Base-by-base conservation (phyloP, 2,113 vertebrate species). In the Podarcis cretensis region DNA sequence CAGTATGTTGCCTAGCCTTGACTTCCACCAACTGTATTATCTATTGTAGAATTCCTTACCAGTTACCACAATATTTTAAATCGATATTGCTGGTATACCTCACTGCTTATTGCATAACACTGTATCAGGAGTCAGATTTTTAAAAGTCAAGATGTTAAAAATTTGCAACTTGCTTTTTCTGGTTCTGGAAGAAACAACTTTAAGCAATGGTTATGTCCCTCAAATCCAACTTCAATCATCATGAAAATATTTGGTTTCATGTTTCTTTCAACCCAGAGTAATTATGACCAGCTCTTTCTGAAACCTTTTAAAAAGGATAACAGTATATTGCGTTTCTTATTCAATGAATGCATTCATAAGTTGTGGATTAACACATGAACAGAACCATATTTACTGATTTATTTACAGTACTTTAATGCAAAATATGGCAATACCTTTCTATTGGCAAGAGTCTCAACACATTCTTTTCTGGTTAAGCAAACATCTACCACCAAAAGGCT, bases 401-500 rank as follows among this genome's bases (percentile, higher is more conserved):
- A 95, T 94, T 93, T 95, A 94, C 94, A 92, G 59, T 78, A 76
- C 88, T 95, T 86, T 93, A 85, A 95, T 93, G 91, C 91, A 87
- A 94, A 95, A 86, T 63, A 89, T 48, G 84, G 92, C 84, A 90
- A 91, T 95, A 94, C 59, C 93, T 96, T 95, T 93, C 87, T 90
- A 93, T 87, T 91, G 92, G 93, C 88, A 93, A 54, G 77, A 91
- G 77, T 32, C 85, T 93, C 76, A 90, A 94, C 85, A 84, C 92
- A 95, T 92, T 96, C 91, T 93, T 96, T 94, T 94, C 89, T 94
- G 86, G 87, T 96, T 95, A 96, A 94, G 94, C 93, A 96, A 96
- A 93, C 81, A 90, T 92, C 94, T 95, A 94, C 91, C 94, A 95
- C 92, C 87, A 95, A 94, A 89, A 96, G 87, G 88, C 81, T 94